Percentiles rank a stretch among this genome's conserved stretches.
Evolutionary conservation across 2,797 vertebrate genomes (phyloP).

Genomic region (Lepus oiostolus): DNA sequence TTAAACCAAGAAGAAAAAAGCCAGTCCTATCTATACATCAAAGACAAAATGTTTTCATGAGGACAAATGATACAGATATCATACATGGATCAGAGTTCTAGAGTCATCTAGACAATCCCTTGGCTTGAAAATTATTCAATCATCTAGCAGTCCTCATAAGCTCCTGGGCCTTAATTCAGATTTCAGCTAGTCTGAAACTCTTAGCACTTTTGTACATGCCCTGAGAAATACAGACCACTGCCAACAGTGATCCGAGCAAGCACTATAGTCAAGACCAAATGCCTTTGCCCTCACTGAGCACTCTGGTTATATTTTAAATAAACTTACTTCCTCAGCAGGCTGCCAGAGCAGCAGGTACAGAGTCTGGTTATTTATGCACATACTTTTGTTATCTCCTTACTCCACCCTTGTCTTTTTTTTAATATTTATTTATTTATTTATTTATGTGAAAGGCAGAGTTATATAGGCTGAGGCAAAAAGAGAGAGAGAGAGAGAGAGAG

Average conservation of each 20-base stretch:
- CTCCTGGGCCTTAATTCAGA: constrained; percentile 4
- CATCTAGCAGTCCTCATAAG: not conserved
- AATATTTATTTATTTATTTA: too few relatives aligned
- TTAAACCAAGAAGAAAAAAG: constrained; percentile 73
- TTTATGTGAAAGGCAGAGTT: too few relatives aligned
- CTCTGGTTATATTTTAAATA: not conserved
- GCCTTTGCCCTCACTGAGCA: not conserved
- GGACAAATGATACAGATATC: constrained; percentile 77
- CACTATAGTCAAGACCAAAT: accelerated
- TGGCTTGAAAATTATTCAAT: constrained; percentile 64
- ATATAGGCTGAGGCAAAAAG: too few relatives aligned
- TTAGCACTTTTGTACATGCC: constrained; percentile 57
- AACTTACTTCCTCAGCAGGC: not conserved
- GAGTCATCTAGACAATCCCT: constrained; percentile 67
- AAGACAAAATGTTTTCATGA: constrained; percentile 67
- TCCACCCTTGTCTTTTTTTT: not conserved
- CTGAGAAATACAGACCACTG: constrained; percentile 73
- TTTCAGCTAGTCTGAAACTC: constrained; percentile 76
- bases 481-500: too few relatives aligned
- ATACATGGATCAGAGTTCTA: constrained; percentile 55
- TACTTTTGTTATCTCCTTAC: not conserved
- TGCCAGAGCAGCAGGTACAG: not conserved
- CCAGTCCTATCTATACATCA: constrained; percentile 56
- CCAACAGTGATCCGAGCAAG: constrained; percentile 54
- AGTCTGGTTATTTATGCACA: not conserved